Conservation (phyloP, 2,797 vertebrate genomes). For the Phataginus tetradactyla region DNA sequence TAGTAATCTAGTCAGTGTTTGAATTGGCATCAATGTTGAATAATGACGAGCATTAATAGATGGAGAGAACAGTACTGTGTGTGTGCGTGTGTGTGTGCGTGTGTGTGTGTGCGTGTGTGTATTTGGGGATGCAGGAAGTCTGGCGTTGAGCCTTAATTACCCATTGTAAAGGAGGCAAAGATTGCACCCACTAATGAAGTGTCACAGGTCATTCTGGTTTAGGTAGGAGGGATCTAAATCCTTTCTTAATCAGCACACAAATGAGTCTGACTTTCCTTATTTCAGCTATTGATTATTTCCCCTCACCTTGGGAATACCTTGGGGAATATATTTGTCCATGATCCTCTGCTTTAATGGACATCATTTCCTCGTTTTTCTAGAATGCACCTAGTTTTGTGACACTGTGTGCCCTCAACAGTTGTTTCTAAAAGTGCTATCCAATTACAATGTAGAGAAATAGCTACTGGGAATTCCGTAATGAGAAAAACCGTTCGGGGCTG, state of each 20-base stretch:
- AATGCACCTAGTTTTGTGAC: neutral
- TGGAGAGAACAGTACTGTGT: no score
- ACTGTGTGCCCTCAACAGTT: neutral
- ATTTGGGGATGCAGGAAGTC: neutral
- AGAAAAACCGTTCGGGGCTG: neutral
- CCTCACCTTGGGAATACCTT: neutral
- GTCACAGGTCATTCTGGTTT: neutral
- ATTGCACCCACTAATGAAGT: neutral
- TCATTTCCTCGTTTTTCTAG: constrained; percentile 48
- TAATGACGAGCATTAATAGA: neutral
- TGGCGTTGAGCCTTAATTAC: neutral
- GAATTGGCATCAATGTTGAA: neutral
- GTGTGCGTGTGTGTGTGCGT: neutral
- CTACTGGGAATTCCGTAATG: neutral
- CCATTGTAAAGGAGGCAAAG: neutral
- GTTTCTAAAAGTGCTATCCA: constrained; percentile 8
- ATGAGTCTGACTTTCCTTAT: neutral
- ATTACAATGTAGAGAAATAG: neutral
- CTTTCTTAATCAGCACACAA: neutral
- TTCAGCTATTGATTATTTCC: constrained; percentile 6
- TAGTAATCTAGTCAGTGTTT: neutral
- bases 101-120: neutral
- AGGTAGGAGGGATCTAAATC: neutral
- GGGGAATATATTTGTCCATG: constrained; percentile 39
- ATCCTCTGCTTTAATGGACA: constrained; percentile 54